Conservation (phyloP, 2,797 vertebrate genomes). For the Parambassis ranga region DNA sequence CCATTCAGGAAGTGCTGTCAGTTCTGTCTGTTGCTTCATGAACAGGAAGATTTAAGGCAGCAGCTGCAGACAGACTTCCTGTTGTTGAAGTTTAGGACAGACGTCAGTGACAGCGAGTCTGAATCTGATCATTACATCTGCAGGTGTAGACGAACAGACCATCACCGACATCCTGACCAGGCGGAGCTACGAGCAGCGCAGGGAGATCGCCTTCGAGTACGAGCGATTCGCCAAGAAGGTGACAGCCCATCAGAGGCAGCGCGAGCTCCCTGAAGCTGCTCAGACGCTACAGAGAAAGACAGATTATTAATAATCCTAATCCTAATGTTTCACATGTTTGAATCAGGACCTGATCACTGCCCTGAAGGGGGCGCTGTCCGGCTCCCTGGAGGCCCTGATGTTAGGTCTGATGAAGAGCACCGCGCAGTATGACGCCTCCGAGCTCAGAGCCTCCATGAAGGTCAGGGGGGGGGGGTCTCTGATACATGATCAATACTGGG, state of each 20-base stretch:
- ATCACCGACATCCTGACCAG: constrained; percentile 92
- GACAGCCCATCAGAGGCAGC: too few species aligned
- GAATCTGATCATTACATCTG: background rate
- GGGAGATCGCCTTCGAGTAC: constrained; percentile 91
- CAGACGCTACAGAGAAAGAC: too few species aligned
- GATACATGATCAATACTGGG: too few species aligned
- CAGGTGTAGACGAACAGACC: constrained; percentile 95
- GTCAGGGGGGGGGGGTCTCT: too few species aligned
- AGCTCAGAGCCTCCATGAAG: constrained; percentile 92
- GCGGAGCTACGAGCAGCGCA: constrained; percentile 88
- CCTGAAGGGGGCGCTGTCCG: constrained; percentile 92
- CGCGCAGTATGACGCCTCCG: constrained; percentile 89
- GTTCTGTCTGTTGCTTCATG: too few species aligned
- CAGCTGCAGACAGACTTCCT: too few species aligned
- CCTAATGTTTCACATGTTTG: too few species aligned
- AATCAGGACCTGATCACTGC: constrained; percentile 81
- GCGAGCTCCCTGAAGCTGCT: too few species aligned
- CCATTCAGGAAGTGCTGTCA: background rate
- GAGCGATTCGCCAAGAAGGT: constrained; percentile 93
- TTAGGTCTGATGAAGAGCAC: constrained; percentile 94
- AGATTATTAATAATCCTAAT: too few species aligned
- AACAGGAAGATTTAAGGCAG: too few species aligned
- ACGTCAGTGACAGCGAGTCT: too few species aligned
- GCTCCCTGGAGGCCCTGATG: constrained; percentile 88
- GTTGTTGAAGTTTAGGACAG: too few species aligned